phyloP scores from a whole-genome alignment of 2,113 vertebrate species.

The Holacanthus passer region DNA sequence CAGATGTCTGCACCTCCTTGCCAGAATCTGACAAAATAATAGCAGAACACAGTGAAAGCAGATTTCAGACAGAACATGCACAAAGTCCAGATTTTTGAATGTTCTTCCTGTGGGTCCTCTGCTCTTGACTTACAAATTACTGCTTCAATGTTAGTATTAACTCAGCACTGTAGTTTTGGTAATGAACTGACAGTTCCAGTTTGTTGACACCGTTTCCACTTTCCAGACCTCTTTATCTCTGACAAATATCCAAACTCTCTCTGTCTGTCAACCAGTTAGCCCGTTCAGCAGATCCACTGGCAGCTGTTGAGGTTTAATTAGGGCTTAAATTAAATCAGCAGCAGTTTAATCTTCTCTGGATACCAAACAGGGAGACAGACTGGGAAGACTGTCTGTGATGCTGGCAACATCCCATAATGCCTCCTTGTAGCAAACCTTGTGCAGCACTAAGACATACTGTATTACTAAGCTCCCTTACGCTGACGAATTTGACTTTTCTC shows the following conservation, averaged over 20 bases:
- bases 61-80: not conserved
- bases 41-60: not conserved
- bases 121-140: not conserved
- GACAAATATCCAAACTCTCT: constrained; percentile 8
- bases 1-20: not conserved
- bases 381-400: constrained; percentile 5
- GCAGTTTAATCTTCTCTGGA: constrained; percentile 28
- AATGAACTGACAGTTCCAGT: not conserved
- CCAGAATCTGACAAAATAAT: not conserved
- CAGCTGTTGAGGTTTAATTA: constrained; percentile 46
- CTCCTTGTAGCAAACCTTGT: constrained; percentile 24
- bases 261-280: constrained; percentile 27
- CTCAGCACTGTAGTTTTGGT: not conserved
- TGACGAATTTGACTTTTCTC: not conserved
- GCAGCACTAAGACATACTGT: not conserved
- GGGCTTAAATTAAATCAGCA: constrained; percentile 36
- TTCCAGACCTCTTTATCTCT: constrained; percentile 5
- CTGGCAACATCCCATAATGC: constrained; percentile 25
- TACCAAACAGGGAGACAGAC: constrained; percentile 13
- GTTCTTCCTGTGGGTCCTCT: not conserved
- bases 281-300: constrained; percentile 9
- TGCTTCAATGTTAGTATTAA: not conserved
- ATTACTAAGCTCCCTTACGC: not conserved
- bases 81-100: not conserved
- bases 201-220: not conserved